Percentiles rank a stretch among this genome's conserved stretches.
Evolutionary conservation across 1,140 invertebrate genomes (phyloP).

Genomic region (Meloidogyne hapla): DNA sequence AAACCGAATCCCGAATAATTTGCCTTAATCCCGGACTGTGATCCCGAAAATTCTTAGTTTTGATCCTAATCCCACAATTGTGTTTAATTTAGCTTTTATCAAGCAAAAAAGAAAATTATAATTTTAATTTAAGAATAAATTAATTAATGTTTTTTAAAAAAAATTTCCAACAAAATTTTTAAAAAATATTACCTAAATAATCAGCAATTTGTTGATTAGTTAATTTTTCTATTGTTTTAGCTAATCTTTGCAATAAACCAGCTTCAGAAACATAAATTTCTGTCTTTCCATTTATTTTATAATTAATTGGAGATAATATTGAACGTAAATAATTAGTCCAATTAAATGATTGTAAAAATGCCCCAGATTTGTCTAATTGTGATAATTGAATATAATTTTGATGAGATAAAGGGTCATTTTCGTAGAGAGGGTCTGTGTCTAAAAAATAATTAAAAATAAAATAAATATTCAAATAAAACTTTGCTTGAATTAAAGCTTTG

Average conservation of each 20-base stretch:
- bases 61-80: no score
- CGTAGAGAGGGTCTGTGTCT: not conserved
- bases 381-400: not conserved
- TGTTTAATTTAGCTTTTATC: no score
- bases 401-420: not conserved
- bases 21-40: no score
- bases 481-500: no score
- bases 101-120: no score
- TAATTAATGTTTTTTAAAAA: no score
- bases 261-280: constrained; percentile 11
- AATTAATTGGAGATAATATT: constrained; percentile 3
- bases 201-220: constrained; percentile 3
- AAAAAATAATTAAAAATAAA: no score
- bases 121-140: no score
- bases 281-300: not conserved
- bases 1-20: no score
- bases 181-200: not conserved
- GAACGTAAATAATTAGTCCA: not conserved
- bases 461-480: no score
- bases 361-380: not conserved
- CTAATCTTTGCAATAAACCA: not conserved
- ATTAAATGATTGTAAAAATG: not conserved
- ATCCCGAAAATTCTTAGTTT: no score
- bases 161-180: no score
- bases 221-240: not conserved